Conservation (phyloP, 2,888 invertebrate species). For the Drosophila setosimentum region DNA sequence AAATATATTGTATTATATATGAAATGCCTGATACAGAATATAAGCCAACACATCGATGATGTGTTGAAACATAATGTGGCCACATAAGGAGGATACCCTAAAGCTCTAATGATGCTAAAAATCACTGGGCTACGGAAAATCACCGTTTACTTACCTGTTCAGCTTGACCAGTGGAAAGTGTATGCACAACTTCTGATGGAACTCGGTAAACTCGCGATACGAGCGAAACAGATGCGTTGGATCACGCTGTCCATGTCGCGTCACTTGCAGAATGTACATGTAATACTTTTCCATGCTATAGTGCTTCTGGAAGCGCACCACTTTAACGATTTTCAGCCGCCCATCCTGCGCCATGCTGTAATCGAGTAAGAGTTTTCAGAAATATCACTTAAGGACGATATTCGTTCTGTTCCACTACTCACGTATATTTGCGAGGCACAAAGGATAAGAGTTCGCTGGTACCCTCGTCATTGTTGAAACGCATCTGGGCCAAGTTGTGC, state of each 20-base stretch:
- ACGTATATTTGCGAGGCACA: conserved; percentile 97
- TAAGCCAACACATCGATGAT: background rate
- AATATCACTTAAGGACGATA: background rate
- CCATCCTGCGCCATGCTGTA: conserved; percentile 95
- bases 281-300: conserved; percentile 99
- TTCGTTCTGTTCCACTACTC: conserved; percentile 82
- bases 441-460: conserved; percentile 94
- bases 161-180: conserved; percentile 96
- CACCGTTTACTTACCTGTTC: conserved; percentile 89
- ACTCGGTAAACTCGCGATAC: conserved; percentile 98
- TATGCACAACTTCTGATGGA: conserved; percentile 96
- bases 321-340: conserved; percentile 92
- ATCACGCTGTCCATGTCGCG: conserved; percentile 93
- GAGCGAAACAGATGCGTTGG: conserved; percentile 96
- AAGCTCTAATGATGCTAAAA: background rate
- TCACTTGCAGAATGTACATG: conserved; percentile 94
- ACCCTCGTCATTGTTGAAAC: conserved; percentile 95
- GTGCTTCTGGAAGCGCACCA: conserved; percentile 96
- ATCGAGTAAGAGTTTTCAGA: conserved; percentile 3
- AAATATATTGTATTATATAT: background rate
- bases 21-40: background rate
- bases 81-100: background rate
- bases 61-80: background rate
- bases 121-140: background rate
- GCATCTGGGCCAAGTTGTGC: conserved; percentile 97